These are phyloP conservation scores for Beaufortia kweichowensis DNA, from an alignment of 2,113 vertebrate species.

Conservation along the genomic window DNA sequence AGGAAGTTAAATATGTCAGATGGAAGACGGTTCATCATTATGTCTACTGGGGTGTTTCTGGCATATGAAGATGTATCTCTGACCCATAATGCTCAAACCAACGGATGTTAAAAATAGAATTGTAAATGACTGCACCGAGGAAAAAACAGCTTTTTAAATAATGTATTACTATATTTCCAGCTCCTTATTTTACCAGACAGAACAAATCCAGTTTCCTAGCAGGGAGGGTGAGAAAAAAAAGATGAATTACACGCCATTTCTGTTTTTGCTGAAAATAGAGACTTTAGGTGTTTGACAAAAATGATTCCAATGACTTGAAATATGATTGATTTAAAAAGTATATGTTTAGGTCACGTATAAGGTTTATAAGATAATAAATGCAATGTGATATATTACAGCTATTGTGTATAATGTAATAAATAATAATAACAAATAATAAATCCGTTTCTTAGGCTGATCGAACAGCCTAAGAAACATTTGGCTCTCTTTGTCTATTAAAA, in stretches of 20 bases:
- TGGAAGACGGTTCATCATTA: conserved; percentile 57
- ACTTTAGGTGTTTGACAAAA: conserved; percentile 55
- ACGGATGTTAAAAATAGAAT: conserved; percentile 69
- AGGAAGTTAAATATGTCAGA: conserved; percentile 53
- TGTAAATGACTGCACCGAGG: conserved; percentile 58
- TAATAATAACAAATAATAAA: no score
- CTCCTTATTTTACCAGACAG: conserved; percentile 45
- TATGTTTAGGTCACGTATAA: no score
- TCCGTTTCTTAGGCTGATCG: no score
- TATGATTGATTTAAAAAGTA: no score
- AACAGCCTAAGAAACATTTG: neutral
- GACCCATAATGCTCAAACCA: conserved; percentile 65
- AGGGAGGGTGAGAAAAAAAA: conserved; percentile 46
- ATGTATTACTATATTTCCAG: conserved; percentile 62
- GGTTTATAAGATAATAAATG: no score
- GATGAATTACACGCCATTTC: conserved; percentile 44
- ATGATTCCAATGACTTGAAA: neutral
- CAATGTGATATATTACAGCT: neutral
- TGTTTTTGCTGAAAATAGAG: conserved; percentile 32
- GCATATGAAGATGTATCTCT: conserved; percentile 61
- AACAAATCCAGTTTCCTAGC: conserved; percentile 51
- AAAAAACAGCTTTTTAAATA: conserved; percentile 68
- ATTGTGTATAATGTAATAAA: no score
- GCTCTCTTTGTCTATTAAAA: conserved; percentile 35
- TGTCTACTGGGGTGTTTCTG: conserved; percentile 50